Percentiles rank a stretch among this genome's conserved stretches.
Conservation (phyloP, 2,113 vertebrate genomes). For the Galbula dea region DNA sequence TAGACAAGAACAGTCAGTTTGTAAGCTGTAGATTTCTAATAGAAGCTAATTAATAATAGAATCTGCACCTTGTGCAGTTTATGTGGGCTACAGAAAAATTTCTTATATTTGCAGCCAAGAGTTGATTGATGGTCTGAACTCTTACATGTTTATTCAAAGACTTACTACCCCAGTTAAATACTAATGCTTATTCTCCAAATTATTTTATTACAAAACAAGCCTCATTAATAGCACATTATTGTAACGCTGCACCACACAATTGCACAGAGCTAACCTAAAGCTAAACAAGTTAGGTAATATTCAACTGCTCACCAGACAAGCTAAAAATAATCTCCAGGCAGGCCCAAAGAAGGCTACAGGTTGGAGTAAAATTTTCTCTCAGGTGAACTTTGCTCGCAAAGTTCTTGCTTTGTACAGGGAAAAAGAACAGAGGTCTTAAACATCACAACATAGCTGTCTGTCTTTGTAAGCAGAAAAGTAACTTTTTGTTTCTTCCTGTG, state of each 20-base stretch:
- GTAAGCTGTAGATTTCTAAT: background rate
- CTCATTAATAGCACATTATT: background rate
- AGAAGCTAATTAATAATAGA: background rate
- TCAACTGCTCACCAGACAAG: background rate
- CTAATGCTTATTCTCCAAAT: background rate
- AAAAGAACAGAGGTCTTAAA: background rate
- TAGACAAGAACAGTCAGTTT: background rate
- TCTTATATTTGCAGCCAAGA: background rate
- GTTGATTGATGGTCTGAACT: background rate
- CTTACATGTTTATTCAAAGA: background rate
- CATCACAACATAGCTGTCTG: accelerated
- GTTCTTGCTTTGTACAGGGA: background rate
- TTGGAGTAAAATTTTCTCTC: no score
- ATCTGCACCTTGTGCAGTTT: background rate
- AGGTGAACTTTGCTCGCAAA: background rate
- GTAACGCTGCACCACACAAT: background rate
- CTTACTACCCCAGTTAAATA: background rate
- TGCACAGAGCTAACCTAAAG: background rate
- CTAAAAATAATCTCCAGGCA: background rate
- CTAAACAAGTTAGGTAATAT: background rate
- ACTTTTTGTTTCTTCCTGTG: background rate
- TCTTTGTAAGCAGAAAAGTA: background rate
- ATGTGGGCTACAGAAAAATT: background rate
- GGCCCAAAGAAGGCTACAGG: background rate
- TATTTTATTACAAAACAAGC: background rate